phyloP scores from a whole-genome alignment of 2,888 invertebrate species.

The Diplolepis rosae region DNA sequence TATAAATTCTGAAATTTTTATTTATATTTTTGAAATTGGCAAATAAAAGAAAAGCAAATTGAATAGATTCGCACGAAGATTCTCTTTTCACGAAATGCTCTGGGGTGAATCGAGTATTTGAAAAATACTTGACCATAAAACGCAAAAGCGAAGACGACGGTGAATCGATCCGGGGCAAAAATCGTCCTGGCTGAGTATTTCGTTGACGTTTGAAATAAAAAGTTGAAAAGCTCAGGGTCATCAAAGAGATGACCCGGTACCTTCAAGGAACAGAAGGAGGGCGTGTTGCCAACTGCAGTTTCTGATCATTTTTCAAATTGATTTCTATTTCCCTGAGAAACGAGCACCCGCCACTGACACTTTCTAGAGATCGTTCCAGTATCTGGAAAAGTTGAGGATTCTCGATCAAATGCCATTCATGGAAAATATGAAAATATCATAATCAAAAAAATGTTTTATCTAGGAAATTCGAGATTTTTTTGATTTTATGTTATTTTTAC shows the following conservation, averaged over 20 bases:
- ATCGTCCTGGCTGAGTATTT: slow-evolving; percentile 26
- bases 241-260: slow-evolving; percentile 49
- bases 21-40: no score
- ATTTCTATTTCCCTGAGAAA: slow-evolving; percentile 64
- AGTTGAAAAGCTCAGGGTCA: slow-evolving; percentile 39
- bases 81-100: background rate
- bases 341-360: slow-evolving; percentile 26
- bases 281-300: slow-evolving; percentile 67
- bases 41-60: no score
- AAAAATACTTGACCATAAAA: slow-evolving; percentile 6
- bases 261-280: slow-evolving; percentile 54
- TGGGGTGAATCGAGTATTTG: background rate
- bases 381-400: slow-evolving; percentile 45
- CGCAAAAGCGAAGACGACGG: background rate
- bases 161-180: background rate
- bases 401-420: slow-evolving; percentile 42
- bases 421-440: no score
- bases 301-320: slow-evolving; percentile 62
- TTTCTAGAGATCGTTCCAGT: slow-evolving; percentile 28
- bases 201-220: slow-evolving; percentile 35
- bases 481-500: no score
- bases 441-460: no score
- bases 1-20: no score
- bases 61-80: no score
- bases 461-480: no score